Evolutionary conservation across 2,797 vertebrate genomes (phyloP), one percentile per base, ranked within the genome.

Genomic region (Chrysocyon brachyurus): DNA sequence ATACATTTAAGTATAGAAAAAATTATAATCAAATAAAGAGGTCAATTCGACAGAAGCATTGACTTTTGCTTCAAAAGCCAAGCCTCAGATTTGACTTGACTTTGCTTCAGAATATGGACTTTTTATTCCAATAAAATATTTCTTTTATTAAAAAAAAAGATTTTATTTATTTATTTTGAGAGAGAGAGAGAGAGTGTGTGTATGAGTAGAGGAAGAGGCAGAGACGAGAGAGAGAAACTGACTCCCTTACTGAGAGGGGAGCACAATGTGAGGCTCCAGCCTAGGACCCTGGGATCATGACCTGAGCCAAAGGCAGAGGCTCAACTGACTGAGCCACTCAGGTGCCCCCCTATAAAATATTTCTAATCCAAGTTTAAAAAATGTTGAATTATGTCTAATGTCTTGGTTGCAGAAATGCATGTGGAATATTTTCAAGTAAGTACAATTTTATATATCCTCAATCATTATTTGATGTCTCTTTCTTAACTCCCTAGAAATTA

Each of bases 71-170:
- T 94, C 3, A 84, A 94, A 95, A 91, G 3, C 5, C 1, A 59
- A 81, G 6, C 19, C 8, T 90, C 28, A 21, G 4, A 17, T 82
- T 61, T 86, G 2, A 28, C 5, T 63, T 88, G 31, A 72, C 0
- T 87, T 57, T 88, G 24, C 15, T 83, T 86, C 15, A 88, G 64
- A 97, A 88, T 73, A 56, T n/a, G 26, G 61, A 61, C 61, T 73
- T 91, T 95, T 90, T 75, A 82, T 54, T 87, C 1, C 6, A 92
- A 52, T 82, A 52, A 90, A 91, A 57, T 83, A 78, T 54, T 88
- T 1, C 6, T 40, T 40, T 40, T 40, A 40, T 40, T 40, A 1
- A 4, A 40, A 40, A 40, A 40, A 40, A 40, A 40, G 40, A 40
- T 40, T 40, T 40, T 40, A 40, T 40, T 40, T 40, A 6, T 40